Percentiles rank a stretch among this genome's conserved stretches.
Conservation (phyloP, 2,113 vertebrate genomes). For the Pontoporia blainvillei region DNA sequence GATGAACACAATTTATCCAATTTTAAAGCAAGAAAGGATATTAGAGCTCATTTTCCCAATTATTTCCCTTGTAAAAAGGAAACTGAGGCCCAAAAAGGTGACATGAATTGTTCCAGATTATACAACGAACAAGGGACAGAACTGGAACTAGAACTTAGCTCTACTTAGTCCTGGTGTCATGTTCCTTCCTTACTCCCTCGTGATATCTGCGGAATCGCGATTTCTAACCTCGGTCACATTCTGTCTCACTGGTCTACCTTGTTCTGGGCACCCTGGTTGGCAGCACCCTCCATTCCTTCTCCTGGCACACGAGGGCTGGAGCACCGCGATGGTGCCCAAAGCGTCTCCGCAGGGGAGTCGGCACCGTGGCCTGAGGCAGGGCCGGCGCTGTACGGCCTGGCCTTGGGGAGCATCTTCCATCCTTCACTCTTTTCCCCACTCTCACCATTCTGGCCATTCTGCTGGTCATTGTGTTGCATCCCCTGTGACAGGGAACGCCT, state of each 20-base stretch:
- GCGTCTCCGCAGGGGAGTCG: no score
- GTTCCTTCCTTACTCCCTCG: not conserved
- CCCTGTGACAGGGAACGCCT: not conserved
- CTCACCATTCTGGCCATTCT: not conserved
- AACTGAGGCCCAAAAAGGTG: not conserved
- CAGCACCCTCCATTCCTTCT: no score
- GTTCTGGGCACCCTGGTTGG: not conserved
- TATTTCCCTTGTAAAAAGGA: not conserved
- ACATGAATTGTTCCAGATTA: not conserved
- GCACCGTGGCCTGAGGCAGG: accelerated
- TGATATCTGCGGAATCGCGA: not conserved
- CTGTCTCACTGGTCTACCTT: not conserved
- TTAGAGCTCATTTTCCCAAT: not conserved
- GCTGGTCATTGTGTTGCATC: accelerated
- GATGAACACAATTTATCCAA: not conserved
- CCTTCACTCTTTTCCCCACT: not conserved
- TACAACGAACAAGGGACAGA: not conserved
- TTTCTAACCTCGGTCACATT: accelerated
- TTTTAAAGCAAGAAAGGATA: not conserved
- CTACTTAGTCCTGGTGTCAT: not conserved
- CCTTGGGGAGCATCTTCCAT: accelerated
- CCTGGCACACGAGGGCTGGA: not conserved
- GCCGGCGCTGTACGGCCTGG: accelerated
- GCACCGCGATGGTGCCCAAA: accelerated
- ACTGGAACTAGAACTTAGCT: not conserved